Percentiles rank a stretch among this genome's conserved stretches.
Evolutionary conservation across 2,888 invertebrate genomes (phyloP).

Genomic region (Buathra laborator): DNA sequence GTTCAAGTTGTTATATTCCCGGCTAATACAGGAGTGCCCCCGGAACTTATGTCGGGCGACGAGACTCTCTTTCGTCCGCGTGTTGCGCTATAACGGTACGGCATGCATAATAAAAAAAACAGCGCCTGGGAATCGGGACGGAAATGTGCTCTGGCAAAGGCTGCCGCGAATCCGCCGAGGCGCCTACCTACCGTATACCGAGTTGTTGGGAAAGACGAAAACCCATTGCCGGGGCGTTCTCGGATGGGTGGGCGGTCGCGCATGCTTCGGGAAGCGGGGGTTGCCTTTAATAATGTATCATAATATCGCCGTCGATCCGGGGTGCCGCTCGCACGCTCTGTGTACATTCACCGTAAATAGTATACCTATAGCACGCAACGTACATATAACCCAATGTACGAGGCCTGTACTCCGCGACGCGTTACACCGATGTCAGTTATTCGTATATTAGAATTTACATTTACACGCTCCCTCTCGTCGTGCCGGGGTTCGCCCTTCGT

Average conservation of each 20-base stretch:
- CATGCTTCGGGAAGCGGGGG: constrained; percentile 46
- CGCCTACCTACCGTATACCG: too few species aligned
- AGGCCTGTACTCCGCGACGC: constrained; percentile 35
- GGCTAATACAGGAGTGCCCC: background rate
- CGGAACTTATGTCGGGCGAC: background rate
- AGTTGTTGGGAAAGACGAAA: constrained; percentile 5
- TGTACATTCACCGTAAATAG: constrained; percentile 25
- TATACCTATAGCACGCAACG: constrained; percentile 8
- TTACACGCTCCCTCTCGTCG: constrained; percentile 33
- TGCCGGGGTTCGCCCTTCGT: constrained; percentile 13
- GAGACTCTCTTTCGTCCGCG: background rate
- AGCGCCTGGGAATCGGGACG: constrained; percentile 1
- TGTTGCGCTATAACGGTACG: background rate
- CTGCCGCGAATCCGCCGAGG: background rate
- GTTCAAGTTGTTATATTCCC: constrained; percentile 11
- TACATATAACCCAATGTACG: constrained; percentile 1
- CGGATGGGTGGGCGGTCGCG: constrained; percentile 45
- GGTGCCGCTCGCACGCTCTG: constrained; percentile 28
- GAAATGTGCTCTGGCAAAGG: constrained; percentile 3
- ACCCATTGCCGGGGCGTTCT: constrained; percentile 27
- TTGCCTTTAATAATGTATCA: constrained; percentile 70
- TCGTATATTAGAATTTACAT: constrained; percentile 69
- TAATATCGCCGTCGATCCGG: constrained; percentile 63
- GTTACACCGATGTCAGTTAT: constrained; percentile 47
- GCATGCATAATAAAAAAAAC: constrained; percentile 1